Evolutionary conservation across 2,113 vertebrate genomes (phyloP).

Genomic region (Chloropsis cyanopogon): DNA sequence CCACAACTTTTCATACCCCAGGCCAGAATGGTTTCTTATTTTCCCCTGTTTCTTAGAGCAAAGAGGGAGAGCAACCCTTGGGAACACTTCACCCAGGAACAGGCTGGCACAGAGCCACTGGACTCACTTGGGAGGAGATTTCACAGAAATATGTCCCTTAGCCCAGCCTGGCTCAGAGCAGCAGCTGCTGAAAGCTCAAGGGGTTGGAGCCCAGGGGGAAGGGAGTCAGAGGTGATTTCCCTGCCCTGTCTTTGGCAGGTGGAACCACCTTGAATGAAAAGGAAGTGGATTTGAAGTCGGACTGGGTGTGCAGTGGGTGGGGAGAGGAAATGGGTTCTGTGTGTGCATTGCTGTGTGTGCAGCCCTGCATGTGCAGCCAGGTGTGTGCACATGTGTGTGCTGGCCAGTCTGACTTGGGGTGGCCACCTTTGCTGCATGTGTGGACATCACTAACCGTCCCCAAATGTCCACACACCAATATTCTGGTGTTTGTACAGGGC

Average conservation of each 20-base stretch:
- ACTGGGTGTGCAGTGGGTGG: background rate
- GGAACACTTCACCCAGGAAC: background rate
- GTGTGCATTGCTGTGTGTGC: background rate
- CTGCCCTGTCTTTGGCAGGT: background rate
- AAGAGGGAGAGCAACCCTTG: background rate
- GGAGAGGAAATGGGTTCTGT: background rate
- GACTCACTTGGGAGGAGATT: background rate
- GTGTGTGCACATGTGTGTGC: background rate
- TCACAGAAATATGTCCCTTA: background rate
- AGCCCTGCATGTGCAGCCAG: background rate
- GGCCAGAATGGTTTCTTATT: background rate
- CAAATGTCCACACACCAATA: background rate
- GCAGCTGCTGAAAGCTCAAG: background rate
- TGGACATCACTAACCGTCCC: background rate
- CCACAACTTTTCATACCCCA: background rate
- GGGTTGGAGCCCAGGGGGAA: background rate
- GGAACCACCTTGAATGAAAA: background rate
- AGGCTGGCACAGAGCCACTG: background rate
- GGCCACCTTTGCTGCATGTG: background rate
- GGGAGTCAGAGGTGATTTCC: background rate
- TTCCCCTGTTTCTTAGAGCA: background rate
- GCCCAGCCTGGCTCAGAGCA: background rate
- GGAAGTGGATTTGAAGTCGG: background rate
- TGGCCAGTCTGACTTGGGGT: background rate
- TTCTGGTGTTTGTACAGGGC: accelerated